Base-by-base conservation (phyloP, 2,797 vertebrate species). In the Rhinoraja longicauda region DNA sequence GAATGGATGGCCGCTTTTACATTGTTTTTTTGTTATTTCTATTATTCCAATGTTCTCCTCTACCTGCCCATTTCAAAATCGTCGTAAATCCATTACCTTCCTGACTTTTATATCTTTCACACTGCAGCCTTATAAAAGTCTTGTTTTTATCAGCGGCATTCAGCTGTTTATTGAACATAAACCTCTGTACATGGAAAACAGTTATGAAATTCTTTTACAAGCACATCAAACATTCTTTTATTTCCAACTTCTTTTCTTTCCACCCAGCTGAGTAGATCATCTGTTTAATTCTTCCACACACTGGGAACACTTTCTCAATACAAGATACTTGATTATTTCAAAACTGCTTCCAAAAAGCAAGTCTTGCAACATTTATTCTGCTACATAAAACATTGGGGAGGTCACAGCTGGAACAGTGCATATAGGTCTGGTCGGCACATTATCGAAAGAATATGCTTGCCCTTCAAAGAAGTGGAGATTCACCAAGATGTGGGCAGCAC, bases 131-230 rank as follows among this genome's bases (percentile, higher is more conserved):
- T 72, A 24, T 72, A 72, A 72, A 91, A 45, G 4, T 91, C 64
- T 19, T 73, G 17, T 32, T 73, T 91, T 53, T 91, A 91, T 53
- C 90, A 73, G 90, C 19, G 13, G 21, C 19, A 91, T 91, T 73
- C 90, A 91, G 36, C 24, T 73, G 67, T 53, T 92, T 57, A 26
- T 1, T 29, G 90, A 75, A 17, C 90, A 57, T 92, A 92, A 92
- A 75, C 72, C 39, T 73, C 26, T 57, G 36, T 39, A 92, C 29
- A 21, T 15, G 9, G 26, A 92, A 39, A 36, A 53, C 39, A 17
- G 36, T 75, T 92, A 64, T 45, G 21, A 4, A 15, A 26, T 92
- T 92, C 36, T 67, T 72, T 92, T 75, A 75, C 72, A 73, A 92
- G 67, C 26, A 57, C 70, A 72, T 53, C 73, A 75, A 92, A 75